Evolutionary conservation across 2,888 invertebrate genomes (phyloP).

Genomic region (Synergus gifuensis): DNA sequence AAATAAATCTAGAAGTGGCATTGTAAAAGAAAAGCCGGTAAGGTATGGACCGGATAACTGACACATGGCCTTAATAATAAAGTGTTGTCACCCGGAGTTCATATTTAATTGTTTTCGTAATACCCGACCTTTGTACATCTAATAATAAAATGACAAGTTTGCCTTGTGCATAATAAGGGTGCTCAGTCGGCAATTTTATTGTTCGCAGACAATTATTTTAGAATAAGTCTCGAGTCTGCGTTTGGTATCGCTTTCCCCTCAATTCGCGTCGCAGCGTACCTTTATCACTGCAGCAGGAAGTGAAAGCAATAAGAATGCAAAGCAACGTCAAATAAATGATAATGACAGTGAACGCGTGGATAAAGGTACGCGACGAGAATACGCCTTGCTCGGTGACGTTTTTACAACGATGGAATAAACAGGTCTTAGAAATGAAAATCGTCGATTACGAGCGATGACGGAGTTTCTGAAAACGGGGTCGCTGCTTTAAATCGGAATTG

Average conservation of each 20-base stretch:
- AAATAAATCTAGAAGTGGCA: too few relatives aligned
- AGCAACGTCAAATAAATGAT: conserved; percentile 28
- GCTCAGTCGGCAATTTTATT: conserved; percentile 9
- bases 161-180: conserved; percentile 1
- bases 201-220: conserved; percentile 23
- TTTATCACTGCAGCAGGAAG: conserved; percentile 36
- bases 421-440: conserved; percentile 39
- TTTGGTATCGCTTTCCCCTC: not conserved
- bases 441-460: conserved; percentile 22
- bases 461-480: conserved; percentile 23
- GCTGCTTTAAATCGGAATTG: conserved; percentile 27
- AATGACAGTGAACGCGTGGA: conserved; percentile 28
- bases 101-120: not conserved
- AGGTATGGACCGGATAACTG: too few relatives aligned
- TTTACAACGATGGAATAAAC: conserved; percentile 23
- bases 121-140: not conserved
- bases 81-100: not conserved
- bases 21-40: too few relatives aligned
- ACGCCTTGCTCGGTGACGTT: conserved; percentile 9
- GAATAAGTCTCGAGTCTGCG: not conserved
- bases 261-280: not conserved
- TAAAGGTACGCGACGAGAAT: conserved; percentile 11
- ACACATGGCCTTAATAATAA: not conserved
- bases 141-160: not conserved
- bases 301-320: conserved; percentile 37